Conservation (phyloP, 1,140 invertebrate species). For the Heliconius melpomene region DNA sequence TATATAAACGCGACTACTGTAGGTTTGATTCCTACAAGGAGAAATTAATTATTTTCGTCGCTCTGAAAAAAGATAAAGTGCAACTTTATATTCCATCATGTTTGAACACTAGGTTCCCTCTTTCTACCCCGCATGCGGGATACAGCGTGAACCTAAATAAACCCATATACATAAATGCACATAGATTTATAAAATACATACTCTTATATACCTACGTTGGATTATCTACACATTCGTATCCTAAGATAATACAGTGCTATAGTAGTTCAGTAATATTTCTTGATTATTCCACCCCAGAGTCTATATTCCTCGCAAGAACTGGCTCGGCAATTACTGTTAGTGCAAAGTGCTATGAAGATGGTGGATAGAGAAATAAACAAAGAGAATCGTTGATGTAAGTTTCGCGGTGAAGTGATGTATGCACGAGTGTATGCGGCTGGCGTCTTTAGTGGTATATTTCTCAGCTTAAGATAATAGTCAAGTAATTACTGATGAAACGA, state of each 20-base stretch:
- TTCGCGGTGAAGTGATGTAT: slow-evolving; percentile 7
- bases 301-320: slow-evolving; percentile 21
- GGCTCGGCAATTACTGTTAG: slow-evolving; percentile 36
- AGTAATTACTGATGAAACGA: background rate
- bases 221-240: background rate
- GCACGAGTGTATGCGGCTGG: background rate
- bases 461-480: background rate
- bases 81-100: too few species aligned
- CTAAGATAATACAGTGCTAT: background rate
- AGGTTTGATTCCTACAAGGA: too few species aligned
- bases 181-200: background rate
- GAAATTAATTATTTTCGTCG: too few species aligned
- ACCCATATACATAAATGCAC: background rate
- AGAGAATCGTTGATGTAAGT: slow-evolving; percentile 14
- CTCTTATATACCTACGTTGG: background rate
- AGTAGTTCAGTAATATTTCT: slow-evolving; percentile 29
- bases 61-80: too few species aligned
- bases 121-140: too few species aligned
- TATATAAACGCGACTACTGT: too few species aligned
- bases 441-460: background rate
- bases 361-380: slow-evolving; percentile 35
- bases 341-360: slow-evolving; percentile 34
- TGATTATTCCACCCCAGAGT: slow-evolving; percentile 31
- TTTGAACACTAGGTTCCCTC: too few species aligned
- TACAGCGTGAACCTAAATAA: too few species aligned